Percentiles rank a stretch among this genome's conserved stretches.
These are phyloP conservation scores for Catocala nupta DNA, from an alignment of 2,888 invertebrate species.

Conservation along the genomic window DNA sequence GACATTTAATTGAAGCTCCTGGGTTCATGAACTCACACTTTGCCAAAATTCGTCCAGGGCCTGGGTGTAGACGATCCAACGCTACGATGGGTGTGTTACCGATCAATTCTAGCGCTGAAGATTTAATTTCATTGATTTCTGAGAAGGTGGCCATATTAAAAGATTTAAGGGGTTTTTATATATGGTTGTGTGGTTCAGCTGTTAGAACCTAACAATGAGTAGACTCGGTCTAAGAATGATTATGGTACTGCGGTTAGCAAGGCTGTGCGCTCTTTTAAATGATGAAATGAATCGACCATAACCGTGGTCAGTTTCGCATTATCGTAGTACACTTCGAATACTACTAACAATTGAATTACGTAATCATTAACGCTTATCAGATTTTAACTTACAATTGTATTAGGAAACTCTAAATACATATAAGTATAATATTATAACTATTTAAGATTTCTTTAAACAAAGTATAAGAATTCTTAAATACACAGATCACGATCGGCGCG, in stretches of 20 bases:
- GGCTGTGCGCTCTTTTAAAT: slow-evolving; percentile 12
- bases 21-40: slow-evolving; percentile 85
- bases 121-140: slow-evolving; percentile 71
- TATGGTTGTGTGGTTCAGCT: background rate
- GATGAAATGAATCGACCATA: background rate
- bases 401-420: too few relatives aligned
- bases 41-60: slow-evolving; percentile 78
- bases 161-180: slow-evolving; percentile 7
- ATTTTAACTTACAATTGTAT: too few relatives aligned
- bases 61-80: slow-evolving; percentile 74
- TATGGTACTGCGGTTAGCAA: slow-evolving; percentile 8
- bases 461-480: too few relatives aligned
- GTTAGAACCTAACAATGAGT: background rate
- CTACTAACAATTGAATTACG: background rate
- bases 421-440: too few relatives aligned
- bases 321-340: background rate
- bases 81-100: slow-evolving; percentile 81
- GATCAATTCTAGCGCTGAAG: slow-evolving; percentile 79
- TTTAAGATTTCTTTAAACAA: too few relatives aligned
- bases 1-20: slow-evolving; percentile 80
- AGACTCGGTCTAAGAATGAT: background rate
- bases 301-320: background rate
- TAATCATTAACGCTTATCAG: background rate
- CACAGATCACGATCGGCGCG: too few relatives aligned
- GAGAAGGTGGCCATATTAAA: slow-evolving; percentile 50